phyloP scores from a whole-genome alignment of 2,113 vertebrate genomes.

The Cyphotilapia sp. region DNA sequence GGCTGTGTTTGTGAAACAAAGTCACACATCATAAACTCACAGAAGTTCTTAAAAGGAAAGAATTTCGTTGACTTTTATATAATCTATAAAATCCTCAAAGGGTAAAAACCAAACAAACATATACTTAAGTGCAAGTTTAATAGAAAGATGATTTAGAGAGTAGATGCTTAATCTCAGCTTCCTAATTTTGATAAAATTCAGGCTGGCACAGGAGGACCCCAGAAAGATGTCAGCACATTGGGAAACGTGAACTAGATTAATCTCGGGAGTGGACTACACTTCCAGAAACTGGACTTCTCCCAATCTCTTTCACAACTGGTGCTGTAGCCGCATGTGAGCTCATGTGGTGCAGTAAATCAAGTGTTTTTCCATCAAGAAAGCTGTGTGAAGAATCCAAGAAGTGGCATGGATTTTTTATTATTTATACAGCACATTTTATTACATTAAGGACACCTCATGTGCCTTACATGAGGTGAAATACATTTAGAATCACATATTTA shows the following conservation, averaged over 20 bases:
- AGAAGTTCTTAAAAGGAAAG: background rate
- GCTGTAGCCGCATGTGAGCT: background rate
- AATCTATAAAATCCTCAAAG: background rate
- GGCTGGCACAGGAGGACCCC: constrained; percentile 23
- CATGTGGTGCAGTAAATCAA: background rate
- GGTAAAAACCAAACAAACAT: background rate
- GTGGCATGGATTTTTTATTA: background rate
- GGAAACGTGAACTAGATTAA: constrained; percentile 48
- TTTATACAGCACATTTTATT: background rate
- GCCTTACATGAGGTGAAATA: background rate
- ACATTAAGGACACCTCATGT: background rate
- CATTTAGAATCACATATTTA: background rate
- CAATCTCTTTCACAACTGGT: background rate
- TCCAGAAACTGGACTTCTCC: background rate
- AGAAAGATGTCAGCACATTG: background rate
- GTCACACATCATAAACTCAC: background rate
- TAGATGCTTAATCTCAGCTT: background rate
- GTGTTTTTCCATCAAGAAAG: background rate
- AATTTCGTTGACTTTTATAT: background rate
- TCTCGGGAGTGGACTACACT: background rate
- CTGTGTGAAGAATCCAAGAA: background rate
- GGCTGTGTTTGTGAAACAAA: background rate
- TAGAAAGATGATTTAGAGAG: background rate
- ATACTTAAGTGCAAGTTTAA: background rate
- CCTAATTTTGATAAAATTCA: constrained; percentile 48